Conservation (phyloP, 1,140 invertebrate genomes). For the Aricia agestis region DNA sequence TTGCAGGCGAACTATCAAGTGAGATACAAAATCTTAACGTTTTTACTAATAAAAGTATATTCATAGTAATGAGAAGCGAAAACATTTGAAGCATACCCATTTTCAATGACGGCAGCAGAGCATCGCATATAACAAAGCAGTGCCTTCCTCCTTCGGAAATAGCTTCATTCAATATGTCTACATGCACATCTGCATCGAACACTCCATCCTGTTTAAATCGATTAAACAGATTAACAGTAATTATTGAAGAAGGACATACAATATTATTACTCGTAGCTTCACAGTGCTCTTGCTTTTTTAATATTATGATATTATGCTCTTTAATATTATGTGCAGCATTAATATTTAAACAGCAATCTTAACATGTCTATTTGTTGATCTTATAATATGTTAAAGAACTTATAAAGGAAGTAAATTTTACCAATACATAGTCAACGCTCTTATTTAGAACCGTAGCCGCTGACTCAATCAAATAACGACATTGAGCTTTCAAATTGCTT, state of each 20-base stretch:
- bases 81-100: slow-evolving; percentile 52
- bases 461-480: slow-evolving; percentile 80
- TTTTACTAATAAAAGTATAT: too few species aligned
- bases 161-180: slow-evolving; percentile 76
- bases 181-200: slow-evolving; percentile 78
- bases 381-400: too few species aligned
- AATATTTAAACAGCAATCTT: too few species aligned
- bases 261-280: too few species aligned
- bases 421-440: slow-evolving; percentile 77
- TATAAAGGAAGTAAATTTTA: slow-evolving; percentile 31
- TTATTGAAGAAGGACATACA: not conserved
- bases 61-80: too few species aligned
- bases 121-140: slow-evolving; percentile 62
- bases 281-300: too few species aligned
- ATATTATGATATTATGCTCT: too few species aligned
- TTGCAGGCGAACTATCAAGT: too few species aligned
- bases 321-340: too few species aligned
- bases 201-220: slow-evolving; percentile 74
- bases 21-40: too few species aligned
- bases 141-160: slow-evolving; percentile 67
- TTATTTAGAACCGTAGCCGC: slow-evolving; percentile 77
- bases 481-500: slow-evolving; percentile 73
- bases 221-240: not conserved
- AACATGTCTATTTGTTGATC: too few species aligned
- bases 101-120: slow-evolving; percentile 56